Conservation (phyloP, 2,113 vertebrate genomes). For the Pantherophis guttatus region DNA sequence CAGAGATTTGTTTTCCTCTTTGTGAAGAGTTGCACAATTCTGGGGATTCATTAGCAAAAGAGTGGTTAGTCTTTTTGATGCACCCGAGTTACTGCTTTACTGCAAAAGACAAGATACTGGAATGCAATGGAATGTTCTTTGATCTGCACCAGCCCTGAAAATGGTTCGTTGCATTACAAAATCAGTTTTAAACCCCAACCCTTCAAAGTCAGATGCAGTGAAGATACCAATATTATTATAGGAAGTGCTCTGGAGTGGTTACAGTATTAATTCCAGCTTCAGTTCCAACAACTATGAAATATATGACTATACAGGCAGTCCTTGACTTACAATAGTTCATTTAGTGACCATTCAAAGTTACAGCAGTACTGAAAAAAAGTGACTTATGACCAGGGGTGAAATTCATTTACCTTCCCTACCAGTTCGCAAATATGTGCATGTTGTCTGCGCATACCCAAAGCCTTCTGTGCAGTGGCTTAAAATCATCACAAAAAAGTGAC, state of each 20-base stretch:
- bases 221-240: background rate
- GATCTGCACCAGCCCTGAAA: background rate
- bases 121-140: background rate
- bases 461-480: too few species aligned
- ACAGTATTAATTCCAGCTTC: background rate
- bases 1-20: conserved; percentile 36
- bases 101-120: background rate
- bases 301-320: background rate
- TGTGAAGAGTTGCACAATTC: conserved; percentile 58
- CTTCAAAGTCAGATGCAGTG: background rate
- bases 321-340: background rate
- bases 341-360: background rate
- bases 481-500: too few species aligned
- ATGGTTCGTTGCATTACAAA: background rate
- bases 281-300: background rate
- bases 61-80: conserved; percentile 18
- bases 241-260: conserved; percentile 4
- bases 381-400: background rate
- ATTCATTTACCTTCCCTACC: too few species aligned
- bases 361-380: background rate
- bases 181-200: background rate
- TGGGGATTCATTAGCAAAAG: conserved; percentile 40
- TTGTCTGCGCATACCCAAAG: too few species aligned
- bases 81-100: background rate
- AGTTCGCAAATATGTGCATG: too few species aligned